Evolutionary conservation across 2,888 invertebrate species (phyloP).

Genomic region (Leptura quadrifasciata): DNA sequence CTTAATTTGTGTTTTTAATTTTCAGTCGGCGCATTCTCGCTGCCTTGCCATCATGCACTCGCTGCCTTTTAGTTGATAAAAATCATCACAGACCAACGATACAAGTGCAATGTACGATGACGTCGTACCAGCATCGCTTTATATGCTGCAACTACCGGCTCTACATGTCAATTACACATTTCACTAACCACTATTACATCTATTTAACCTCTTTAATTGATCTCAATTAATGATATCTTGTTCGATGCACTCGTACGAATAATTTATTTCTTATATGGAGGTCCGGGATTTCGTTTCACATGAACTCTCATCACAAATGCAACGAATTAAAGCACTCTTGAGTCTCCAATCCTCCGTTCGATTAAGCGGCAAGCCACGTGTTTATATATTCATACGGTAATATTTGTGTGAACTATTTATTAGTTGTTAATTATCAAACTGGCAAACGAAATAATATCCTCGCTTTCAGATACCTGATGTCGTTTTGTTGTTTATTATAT

Average conservation of each 20-base stretch:
- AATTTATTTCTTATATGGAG: conserved; percentile 60
- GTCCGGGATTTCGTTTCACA: conserved; percentile 26
- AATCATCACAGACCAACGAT: neutral
- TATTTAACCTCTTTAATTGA: conserved; percentile 72
- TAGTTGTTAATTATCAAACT: conserved; percentile 14
- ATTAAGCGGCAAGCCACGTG: conserved; percentile 17
- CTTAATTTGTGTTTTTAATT: no score
- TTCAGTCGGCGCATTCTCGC: no score
- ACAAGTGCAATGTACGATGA: conserved; percentile 34
- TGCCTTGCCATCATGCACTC: no score
- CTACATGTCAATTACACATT: conserved; percentile 66
- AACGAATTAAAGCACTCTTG: conserved; percentile 18
- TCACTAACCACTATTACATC: conserved; percentile 69
- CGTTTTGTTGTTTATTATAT: no score
- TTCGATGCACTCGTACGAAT: conserved; percentile 60
- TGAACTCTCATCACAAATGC: conserved; percentile 17
- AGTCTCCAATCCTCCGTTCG: conserved; percentile 21
- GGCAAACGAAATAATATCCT: no score
- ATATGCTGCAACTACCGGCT: conserved; percentile 53
- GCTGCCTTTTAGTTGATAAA: neutral
- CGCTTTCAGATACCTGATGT: no score
- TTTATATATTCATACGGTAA: conserved; percentile 10
- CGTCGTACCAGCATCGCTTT: conserved; percentile 44
- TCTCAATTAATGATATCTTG: conserved; percentile 68
- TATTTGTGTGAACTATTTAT: conserved; percentile 11